Evolutionary conservation across 1,140 invertebrate genomes (phyloP), one percentile per base, ranked within the genome.

Genomic region (Hylaeus volcanicus): DNA sequence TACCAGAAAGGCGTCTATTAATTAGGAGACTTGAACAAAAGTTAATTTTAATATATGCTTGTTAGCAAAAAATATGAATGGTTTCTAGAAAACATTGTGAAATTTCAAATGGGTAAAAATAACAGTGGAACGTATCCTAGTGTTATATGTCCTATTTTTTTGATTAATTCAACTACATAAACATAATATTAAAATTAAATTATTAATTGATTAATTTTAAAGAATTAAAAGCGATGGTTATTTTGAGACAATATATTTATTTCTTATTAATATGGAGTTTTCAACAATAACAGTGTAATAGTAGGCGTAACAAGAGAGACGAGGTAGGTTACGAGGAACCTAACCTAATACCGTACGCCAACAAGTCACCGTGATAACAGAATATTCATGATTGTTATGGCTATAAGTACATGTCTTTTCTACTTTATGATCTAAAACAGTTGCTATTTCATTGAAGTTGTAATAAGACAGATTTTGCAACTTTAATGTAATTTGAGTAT

Each of bases 211-310:
- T 26, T 26, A 26, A 26, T 26, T 26, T n/a, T 66, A 6, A 15
- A 37, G 9, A 66, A 76, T 65, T 51, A 68, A n/a, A 1, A 74
- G 14, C 0, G 6, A 74, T 4, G 39, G 26, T 69, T 26, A 81
- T 81, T 89, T 92, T 92, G 88, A 93, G 92, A 92, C 89, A 93
- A 93, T 93, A 93, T 93, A 93, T 93, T 93, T 93, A 93, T 93
- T 93, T 93, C 88, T 92, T 93, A 91, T 90, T 92, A 91, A 91
- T 93, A 92, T 90, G 90, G 92, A 93, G 91, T 91, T 93, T 92
- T 92, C 89, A 93, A 93, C 92, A 93, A 93, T 93, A 93, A 93
- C 92, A 93, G 92, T 92, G 89, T 93, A 92, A 85, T 90, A 92
- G 91, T 93, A 93, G 92, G 92, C 92, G 92, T 92, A 93, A 93